Evolutionary conservation across 1,140 invertebrate genomes (phyloP), one percentile per base, ranked within the genome.

Genomic region (Colletes latitarsis): DNA sequence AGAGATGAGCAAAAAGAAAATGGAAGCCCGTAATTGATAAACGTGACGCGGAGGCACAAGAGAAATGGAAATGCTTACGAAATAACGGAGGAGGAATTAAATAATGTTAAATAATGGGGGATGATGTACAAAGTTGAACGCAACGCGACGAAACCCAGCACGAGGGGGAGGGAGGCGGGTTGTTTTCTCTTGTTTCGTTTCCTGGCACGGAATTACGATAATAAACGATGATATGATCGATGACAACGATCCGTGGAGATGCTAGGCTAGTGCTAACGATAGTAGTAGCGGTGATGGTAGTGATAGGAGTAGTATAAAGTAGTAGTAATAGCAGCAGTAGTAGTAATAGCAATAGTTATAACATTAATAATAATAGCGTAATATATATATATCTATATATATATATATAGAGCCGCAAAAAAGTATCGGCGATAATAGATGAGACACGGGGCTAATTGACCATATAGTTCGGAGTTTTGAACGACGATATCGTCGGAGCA

Each of bases 361-460:
- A 68, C 78, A 70, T 64, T 78, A 67, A 81, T 84, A 30, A 70
- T 84, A 63, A 68, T 86, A 78, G 64, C 70, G 63, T 78, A 82
- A 84, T 82, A 78, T 75, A 68, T 76, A 17, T 46, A 30, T 46
- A 15, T 46, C n/a, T 49, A 53, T 68, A 75, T 58, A 17, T 46
- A 19, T 57, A 53, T 55, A 53, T 66, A 72, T 30, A 69, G 2
- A 39, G 9, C 12, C 68, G 52, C 55, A 1, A 63, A 81, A 49
- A 41, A 21, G 12, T 64, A 19, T 5, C 81, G 9, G 43, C 41
- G 1, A 53, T 77, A 53, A 52, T 53, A 52, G 41, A n/a, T 57
- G 39, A 57, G 69, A 64, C 77, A 39, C 15, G 19, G 41, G 39
- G 73, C 43, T 73, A 73, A 73, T 73, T 79, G 77, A 79, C 60